phyloP scores from a whole-genome alignment of 1,140 invertebrate genomes.

The Magallana angulata region DNA sequence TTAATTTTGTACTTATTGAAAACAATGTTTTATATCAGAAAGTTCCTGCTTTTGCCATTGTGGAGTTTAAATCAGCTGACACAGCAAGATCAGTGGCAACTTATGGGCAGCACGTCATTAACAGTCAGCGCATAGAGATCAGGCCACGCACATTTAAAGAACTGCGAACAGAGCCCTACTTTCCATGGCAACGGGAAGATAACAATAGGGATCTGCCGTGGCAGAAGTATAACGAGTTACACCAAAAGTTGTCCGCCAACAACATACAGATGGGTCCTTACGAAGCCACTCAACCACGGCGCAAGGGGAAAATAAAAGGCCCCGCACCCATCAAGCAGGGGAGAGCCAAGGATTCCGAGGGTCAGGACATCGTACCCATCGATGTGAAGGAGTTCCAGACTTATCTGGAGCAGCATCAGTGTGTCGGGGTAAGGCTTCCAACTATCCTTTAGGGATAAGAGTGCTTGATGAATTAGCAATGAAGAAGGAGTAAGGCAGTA shows the following conservation, averaged over 20 bases:
- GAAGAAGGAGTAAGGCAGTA: neutral
- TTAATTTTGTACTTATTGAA: neutral
- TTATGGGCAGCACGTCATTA: constrained; percentile 51
- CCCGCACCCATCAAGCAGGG: neutral
- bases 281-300: neutral
- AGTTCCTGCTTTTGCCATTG: constrained; percentile 50
- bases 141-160: constrained; percentile 52
- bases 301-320: neutral
- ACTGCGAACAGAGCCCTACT: constrained; percentile 48
- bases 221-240: neutral
- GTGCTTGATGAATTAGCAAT: neutral
- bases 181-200: constrained; percentile 50
- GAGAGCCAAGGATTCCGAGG: constrained; percentile 35
- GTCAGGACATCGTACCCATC: constrained; percentile 10
- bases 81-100: constrained; percentile 32
- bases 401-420: neutral
- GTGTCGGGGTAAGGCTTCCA: constrained; percentile 11
- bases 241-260: neutral
- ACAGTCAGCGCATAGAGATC: constrained; percentile 46
- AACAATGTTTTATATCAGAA: neutral
- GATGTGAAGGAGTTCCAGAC: neutral
- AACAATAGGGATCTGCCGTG: constrained; percentile 6
- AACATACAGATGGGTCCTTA: constrained; percentile 3
- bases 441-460: neutral
- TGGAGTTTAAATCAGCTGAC: constrained; percentile 47